phyloP scores from a whole-genome alignment of 2,888 invertebrate species.

The Loripinus fragilis region DNA sequence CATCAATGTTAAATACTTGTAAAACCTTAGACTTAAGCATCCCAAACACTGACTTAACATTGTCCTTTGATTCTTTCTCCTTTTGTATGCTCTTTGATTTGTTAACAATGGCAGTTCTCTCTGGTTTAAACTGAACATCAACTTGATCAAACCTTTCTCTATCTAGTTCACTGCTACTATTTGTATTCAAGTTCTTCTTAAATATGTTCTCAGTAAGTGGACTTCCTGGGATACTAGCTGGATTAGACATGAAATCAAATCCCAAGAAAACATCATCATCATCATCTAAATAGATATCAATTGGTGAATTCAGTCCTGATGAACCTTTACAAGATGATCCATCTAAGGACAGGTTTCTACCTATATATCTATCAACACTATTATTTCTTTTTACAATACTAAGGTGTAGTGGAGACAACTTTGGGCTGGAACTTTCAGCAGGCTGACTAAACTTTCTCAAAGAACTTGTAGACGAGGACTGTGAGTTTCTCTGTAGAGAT shows the following conservation, averaged over 20 bases:
- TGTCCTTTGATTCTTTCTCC: constrained; percentile 21
- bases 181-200: background rate
- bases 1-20: constrained; percentile 54
- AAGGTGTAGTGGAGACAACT: background rate
- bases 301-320: background rate
- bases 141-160: constrained; percentile 28
- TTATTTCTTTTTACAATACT: background rate
- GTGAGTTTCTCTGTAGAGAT: too few relatives aligned
- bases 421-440: background rate
- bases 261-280: background rate
- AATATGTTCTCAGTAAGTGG: background rate
- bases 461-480: background rate
- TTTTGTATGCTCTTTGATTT: background rate
- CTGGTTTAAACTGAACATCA: constrained; percentile 48
- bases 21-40: constrained; percentile 62
- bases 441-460: background rate
- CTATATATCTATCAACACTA: background rate
- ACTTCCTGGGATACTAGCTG: background rate
- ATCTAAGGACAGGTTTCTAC: background rate
- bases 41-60: constrained; percentile 57
- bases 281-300: constrained; percentile 1
- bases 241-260: background rate
- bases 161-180: background rate
- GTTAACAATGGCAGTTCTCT: background rate
- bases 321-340: background rate